Base-by-base conservation (phyloP, 2,888 invertebrate genomes). In the Nomada ruficornis region DNA sequence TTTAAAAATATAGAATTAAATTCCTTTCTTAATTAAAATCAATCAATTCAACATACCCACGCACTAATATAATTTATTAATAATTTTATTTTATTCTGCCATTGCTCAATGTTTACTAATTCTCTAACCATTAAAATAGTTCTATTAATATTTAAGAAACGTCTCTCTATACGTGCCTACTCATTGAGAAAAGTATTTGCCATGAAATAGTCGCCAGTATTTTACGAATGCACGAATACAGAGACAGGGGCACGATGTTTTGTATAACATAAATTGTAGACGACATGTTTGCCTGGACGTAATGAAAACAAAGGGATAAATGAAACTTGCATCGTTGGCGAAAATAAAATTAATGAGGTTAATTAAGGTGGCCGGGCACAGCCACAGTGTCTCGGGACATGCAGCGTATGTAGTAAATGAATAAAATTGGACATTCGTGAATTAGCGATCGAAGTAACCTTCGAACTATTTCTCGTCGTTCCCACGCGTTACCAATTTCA, bases 221-320 rank as follows among this genome's bases (percentile, higher is more conserved):
- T 15, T 47, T 47, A 47, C 47, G n/a, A 10, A 54, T 54, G 20
- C 59, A 11, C 13, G 62, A 62, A 55, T 20, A 29, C 15, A 15
- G 20, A 70, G n/a, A 10, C 23, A 10, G 23, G 13, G 47, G n/a
- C 5, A 15, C 18, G 50, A 64, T 50, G 59, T 67, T 52, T 68
- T 50, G 59, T 42, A 7, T 5, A 52, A 15, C 50, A 15, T 23
- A 42, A 54, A 63, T 68, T 18, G 47, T 20, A n/a, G 62, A 42
- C 20, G 62, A 23, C 18, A 23, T 55, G 47, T 55, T 77, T 63
- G 42, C 50, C 18, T 3, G 52, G 13, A 23, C 15, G 44, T n/a
- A 62, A 78, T 75, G 75, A 78, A 76, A 76, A 77, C 55, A 76
- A 78, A 50, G 67, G 77, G 54, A 68, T 36, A 47, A 68, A 76